Evolutionary conservation across 92 coral and sea anemone species (phyloP).

Genomic region (Zoanthus solanderi): DNA sequence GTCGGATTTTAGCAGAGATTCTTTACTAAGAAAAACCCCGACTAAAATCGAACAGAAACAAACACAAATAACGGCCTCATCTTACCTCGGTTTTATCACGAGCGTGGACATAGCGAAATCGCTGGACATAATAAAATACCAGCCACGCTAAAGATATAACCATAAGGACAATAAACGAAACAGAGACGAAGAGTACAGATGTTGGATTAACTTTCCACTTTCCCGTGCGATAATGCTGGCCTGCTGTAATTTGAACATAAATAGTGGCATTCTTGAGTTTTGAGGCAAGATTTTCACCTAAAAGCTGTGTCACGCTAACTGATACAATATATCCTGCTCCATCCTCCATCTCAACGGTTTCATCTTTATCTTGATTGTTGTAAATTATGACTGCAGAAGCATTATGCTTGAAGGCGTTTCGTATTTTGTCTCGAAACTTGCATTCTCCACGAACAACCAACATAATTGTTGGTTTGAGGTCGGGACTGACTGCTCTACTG

Average conservation of each 20-base stretch:
- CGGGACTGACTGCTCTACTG: constrained; percentile 54
- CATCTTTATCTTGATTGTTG: constrained; percentile 48
- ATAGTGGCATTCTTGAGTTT: constrained; percentile 73
- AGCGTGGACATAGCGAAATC: constrained; percentile 97
- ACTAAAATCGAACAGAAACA: not conserved
- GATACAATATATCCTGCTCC: constrained; percentile 65
- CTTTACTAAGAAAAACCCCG: not conserved
- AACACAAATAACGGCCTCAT: not conserved
- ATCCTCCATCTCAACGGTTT: constrained; percentile 63
- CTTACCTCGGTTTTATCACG: constrained; percentile 99
- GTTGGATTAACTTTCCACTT: constrained; percentile 91
- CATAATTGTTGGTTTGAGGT: constrained; percentile 83
- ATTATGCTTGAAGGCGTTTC: constrained; percentile 87
- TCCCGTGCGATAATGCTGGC: constrained; percentile 2
- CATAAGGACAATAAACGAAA: constrained; percentile 96
- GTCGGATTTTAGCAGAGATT: not conserved
- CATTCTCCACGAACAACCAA: constrained; percentile 87
- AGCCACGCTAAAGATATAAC: constrained; percentile 98
- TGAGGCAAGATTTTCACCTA: constrained; percentile 71
- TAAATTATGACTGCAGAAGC: constrained; percentile 91
- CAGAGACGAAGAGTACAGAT: constrained; percentile 96
- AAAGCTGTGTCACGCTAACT: constrained; percentile 73
- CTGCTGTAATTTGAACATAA: constrained; percentile 73
- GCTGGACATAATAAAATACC: constrained; percentile 95
- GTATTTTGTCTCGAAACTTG: constrained; percentile 78